These are phyloP conservation scores for Parnassius smintheus DNA, from an alignment of 2,888 invertebrate genomes.

Conservation along the genomic window DNA sequence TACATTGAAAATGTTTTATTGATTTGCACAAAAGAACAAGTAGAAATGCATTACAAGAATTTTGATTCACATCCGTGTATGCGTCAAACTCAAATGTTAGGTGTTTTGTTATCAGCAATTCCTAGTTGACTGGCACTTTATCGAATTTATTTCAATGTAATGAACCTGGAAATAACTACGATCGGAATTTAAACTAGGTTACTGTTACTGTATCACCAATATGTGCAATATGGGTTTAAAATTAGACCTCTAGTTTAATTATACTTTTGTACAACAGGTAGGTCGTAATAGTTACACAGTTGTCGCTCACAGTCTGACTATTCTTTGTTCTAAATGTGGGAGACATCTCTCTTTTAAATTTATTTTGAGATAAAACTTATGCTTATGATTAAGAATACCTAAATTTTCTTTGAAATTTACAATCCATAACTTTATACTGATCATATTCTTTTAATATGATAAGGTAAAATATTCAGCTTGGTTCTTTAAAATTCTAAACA, in stretches of 20 bases:
- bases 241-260: neutral
- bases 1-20: no score
- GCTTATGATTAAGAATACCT: no score
- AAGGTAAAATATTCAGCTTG: no score
- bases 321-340: no score
- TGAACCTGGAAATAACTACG: conserved; percentile 25
- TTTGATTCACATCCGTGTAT: conserved; percentile 18
- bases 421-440: no score
- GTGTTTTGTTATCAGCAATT: conserved; percentile 43
- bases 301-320: no score
- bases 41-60: conserved; percentile 10
- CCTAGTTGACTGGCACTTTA: conserved; percentile 52
- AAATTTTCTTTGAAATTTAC: no score
- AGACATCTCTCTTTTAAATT: no score
- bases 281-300: neutral
- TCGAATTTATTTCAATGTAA: conserved; percentile 29
- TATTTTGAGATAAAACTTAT: no score
- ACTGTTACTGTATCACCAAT: conserved; percentile 17
- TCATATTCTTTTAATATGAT: no score
- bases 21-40: no score
- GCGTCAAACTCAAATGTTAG: conserved; percentile 17
- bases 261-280: conserved; percentile 14
- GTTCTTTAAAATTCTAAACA: no score
- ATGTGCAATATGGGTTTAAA: neutral
- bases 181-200: conserved; percentile 14